Percentiles rank a stretch among this genome's conserved stretches.
Conservation (phyloP, 2,797 vertebrate species). For the Lemur catta region DNA sequence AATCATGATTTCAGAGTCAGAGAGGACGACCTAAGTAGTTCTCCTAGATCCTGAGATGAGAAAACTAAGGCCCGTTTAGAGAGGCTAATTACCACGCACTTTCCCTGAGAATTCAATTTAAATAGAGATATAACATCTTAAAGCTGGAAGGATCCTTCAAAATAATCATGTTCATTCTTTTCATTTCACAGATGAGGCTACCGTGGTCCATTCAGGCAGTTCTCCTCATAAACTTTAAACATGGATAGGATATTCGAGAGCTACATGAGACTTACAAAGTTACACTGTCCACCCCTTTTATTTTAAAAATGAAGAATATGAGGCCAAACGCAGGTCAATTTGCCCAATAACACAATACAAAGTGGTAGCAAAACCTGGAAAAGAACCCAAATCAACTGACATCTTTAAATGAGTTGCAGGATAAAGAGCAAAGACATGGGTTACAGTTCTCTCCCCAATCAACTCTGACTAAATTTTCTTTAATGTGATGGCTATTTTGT, state of each 20-base stretch:
- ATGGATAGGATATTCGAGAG: not conserved
- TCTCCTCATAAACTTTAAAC: slow-evolving; percentile 44
- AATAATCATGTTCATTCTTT: not conserved
- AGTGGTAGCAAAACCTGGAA: not conserved
- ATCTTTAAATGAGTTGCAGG: slow-evolving; percentile 8
- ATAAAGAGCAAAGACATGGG: not conserved
- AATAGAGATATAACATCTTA: not conserved
- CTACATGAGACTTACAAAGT: not conserved
- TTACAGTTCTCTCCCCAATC: not conserved
- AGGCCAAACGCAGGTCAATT: not conserved
- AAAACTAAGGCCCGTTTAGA: not conserved
- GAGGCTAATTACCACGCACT: not conserved
- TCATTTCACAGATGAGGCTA: not conserved
- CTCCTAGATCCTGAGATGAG: not conserved
- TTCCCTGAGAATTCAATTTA: not conserved
- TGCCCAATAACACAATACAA: not conserved
- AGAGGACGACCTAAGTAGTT: not conserved
- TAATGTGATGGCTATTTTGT: not conserved
- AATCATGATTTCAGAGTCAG: not conserved
- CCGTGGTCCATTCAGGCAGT: not conserved
- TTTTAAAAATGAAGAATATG: not conserved
- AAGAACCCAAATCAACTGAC: not conserved
- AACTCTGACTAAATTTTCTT: not conserved
- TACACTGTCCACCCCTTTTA: not conserved
- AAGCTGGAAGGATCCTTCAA: not conserved